Base-by-base conservation (phyloP, 2,888 invertebrate species). In the Taenaris catops region DNA sequence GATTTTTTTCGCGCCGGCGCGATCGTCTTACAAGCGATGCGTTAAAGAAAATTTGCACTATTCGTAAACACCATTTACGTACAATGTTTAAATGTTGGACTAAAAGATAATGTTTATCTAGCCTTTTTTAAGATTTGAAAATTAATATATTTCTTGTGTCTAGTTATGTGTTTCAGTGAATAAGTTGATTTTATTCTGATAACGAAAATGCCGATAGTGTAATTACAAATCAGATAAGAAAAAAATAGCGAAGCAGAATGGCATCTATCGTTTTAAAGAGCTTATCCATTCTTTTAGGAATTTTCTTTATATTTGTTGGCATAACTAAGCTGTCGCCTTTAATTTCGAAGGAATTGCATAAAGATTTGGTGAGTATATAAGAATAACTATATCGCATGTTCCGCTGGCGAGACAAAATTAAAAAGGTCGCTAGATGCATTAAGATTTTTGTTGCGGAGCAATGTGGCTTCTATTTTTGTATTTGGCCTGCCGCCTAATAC, bases 291-390 rank as follows among this genome's bases (percentile, higher is more conserved):
- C 91, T 98, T 32, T 87, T 98, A 66, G 98, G 98, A 43, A 88
- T 97, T 58, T 98, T 98, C 87, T 98, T 98, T 76, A 92, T 98
- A 63, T 97, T 98, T 72, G 96, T 97, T 50, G 98, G 98, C 39
- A 92, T 94, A 39, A 93, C 98, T 64, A 98, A 98, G 87, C 81
- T 98, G 46, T 94, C 97, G 45, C 96, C 96, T 49, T 91, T 93
- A 58, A 91, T 98, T 51, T 97, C 96, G 59, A 96, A 96, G 88
- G 98, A 98, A 80, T 90, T 98, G 46, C 97, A 98, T 76, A 96
- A 96, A 89, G 97, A 98, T 87, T 90, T 98, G 93, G 97, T 97
- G 81, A 92, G 94, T 70, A 8, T 19, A 28, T 35, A 7, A 26
- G 11, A 25, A 26, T 35, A 19, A 26, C 11, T 4, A 19, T 24